phyloP scores from a whole-genome alignment of 35 echinoderm and acorn worm genomes.

The Ptychodera flava region DNA sequence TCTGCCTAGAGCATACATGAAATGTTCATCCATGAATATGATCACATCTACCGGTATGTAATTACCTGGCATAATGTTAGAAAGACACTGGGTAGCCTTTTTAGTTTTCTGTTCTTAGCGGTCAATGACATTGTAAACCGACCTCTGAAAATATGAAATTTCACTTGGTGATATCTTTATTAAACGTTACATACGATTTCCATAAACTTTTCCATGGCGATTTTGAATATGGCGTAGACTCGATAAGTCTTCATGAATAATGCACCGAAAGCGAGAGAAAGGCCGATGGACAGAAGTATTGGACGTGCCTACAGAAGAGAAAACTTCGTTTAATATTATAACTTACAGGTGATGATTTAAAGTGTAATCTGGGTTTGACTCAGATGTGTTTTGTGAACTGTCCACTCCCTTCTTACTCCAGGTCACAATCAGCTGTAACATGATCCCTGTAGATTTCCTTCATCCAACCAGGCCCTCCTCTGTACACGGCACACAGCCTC shows the following conservation, averaged over 20 bases:
- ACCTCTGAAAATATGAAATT: too few relatives aligned
- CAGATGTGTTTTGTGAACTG: too few relatives aligned
- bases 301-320: background rate
- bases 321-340: background rate
- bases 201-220: constrained; percentile 35
- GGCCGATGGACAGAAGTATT: constrained; percentile 25
- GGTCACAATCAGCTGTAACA: too few relatives aligned
- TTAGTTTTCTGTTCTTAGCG: background rate
- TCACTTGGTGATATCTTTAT: too few relatives aligned
- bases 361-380: background rate
- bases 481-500: too few relatives aligned
- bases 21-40: background rate
- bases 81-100: too few relatives aligned
- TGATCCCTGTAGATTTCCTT: background rate
- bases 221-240: constrained; percentile 51
- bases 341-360: background rate
- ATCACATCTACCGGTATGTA: background rate
- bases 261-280: constrained; percentile 45
- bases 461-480: background rate
- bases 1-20: background rate
- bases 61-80: background rate
- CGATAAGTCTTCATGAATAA: constrained; percentile 57
- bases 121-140: background rate
- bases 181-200: constrained; percentile 48
- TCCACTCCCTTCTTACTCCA: too few relatives aligned